Evolutionary conservation across 2,113 vertebrate genomes (phyloP).

Genomic region (Pomatostomus ruficeps): DNA sequence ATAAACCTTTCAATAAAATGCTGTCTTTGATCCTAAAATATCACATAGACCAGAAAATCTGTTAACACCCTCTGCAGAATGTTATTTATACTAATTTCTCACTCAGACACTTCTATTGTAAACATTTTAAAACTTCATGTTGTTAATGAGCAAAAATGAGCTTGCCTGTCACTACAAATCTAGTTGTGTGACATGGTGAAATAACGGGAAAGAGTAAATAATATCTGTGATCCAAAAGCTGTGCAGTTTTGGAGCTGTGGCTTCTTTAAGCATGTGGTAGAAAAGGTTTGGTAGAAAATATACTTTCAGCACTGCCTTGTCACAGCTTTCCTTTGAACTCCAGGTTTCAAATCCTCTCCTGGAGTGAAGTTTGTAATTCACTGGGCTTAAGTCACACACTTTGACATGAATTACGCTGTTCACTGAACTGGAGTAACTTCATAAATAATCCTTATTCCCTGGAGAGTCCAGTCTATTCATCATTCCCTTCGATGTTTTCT

Average conservation of each 20-base stretch:
- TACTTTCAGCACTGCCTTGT: neutral
- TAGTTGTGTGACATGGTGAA: neutral
- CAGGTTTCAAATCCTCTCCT: neutral
- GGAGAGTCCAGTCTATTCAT: neutral
- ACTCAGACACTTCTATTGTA: neutral
- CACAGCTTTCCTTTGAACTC: neutral
- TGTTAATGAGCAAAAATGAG: neutral
- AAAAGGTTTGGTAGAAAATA: neutral
- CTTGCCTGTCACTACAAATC: neutral
- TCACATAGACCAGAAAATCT: neutral
- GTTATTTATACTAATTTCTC: neutral
- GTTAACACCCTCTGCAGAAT: neutral
- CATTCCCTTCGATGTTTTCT: neutral
- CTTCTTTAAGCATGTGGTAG: neutral
- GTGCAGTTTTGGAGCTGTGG: neutral
- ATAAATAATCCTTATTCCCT: constrained; percentile 19
- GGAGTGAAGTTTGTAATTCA: constrained; percentile 10
- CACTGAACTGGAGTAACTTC: constrained; percentile 11
- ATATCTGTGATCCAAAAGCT: neutral
- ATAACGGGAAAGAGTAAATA: neutral
- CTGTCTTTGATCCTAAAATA: neutral
- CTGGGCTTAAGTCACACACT: neutral
- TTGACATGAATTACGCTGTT: constrained; percentile 25
- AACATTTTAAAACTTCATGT: neutral
- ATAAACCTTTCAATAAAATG: neutral